These are phyloP conservation scores for Ellobium chinense DNA, from an alignment of 2,888 invertebrate species.

Conservation along the genomic window DNA sequence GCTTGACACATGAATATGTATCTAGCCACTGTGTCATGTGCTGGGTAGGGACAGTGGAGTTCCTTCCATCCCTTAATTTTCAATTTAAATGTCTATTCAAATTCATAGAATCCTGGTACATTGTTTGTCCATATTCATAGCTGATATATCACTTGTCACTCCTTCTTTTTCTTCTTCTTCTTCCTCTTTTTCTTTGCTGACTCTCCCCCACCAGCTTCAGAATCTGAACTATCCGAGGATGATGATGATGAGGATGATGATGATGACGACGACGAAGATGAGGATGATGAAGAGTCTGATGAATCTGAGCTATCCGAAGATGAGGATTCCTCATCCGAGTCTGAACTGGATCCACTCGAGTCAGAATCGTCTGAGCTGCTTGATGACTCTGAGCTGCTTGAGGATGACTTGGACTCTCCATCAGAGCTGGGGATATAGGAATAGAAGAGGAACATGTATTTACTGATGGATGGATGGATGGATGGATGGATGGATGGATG, in stretches of 20 bases:
- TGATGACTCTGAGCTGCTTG: constrained; percentile 19
- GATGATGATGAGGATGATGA: constrained; percentile 50
- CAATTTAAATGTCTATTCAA: too few species aligned
- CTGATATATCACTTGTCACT: too few species aligned
- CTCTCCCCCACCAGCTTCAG: constrained; percentile 31
- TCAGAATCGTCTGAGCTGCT: constrained; percentile 42
- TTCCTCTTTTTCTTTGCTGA: constrained; percentile 16
- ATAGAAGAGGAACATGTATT: too few species aligned
- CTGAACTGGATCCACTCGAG: constrained; percentile 44
- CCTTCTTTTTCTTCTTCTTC: constrained; percentile 5
- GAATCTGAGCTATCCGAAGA: constrained; percentile 41
- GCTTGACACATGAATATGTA: too few species aligned
- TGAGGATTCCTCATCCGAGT: constrained; percentile 43
- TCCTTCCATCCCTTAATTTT: too few species aligned
- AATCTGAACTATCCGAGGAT: constrained; percentile 37
- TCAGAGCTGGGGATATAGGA: constrained; percentile 43
- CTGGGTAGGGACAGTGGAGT: too few species aligned
- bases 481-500: too few species aligned
- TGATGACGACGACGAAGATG: constrained; percentile 43
- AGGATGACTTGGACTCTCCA: constrained; percentile 51
- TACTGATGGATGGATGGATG: too few species aligned
- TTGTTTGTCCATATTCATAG: too few species aligned
- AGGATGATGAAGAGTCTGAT: constrained; percentile 45
- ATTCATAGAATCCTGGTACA: too few species aligned
- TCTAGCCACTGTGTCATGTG: too few species aligned